Conservation (phyloP, 2,888 invertebrate species). For the Petrolisthes cinctipes region DNA sequence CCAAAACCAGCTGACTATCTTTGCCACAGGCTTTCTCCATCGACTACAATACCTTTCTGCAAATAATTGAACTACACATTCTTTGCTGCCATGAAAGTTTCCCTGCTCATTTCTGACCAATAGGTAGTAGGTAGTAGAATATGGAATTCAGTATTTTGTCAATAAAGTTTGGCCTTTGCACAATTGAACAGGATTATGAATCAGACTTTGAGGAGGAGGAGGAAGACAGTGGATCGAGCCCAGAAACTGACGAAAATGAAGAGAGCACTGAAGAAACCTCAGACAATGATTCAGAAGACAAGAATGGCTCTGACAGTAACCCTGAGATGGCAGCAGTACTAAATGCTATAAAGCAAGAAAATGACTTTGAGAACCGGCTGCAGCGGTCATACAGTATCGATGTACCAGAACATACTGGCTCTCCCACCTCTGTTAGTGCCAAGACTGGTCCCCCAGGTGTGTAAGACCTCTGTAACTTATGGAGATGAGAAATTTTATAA, state of each 20-base stretch:
- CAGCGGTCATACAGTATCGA: constrained; percentile 31
- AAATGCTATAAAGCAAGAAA: constrained; percentile 71
- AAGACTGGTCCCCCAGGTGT: too few relatives aligned
- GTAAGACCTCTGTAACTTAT: too few relatives aligned
- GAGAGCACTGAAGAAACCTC: constrained; percentile 33
- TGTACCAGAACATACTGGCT: constrained; percentile 14
- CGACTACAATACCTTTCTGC: too few relatives aligned
- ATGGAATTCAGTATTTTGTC: neutral
- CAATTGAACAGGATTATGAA: constrained; percentile 71
- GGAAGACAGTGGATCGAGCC: constrained; percentile 39
- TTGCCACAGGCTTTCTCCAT: too few relatives aligned
- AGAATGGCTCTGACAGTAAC: constrained; percentile 67
- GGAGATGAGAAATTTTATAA: too few relatives aligned
- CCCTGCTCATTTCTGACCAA: too few relatives aligned
- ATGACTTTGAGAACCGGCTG: constrained; percentile 67
- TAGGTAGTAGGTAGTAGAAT: too few relatives aligned
- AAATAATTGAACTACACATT: too few relatives aligned
- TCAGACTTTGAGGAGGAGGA: constrained; percentile 73
- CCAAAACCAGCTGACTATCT: too few relatives aligned
- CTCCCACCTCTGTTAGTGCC: too few relatives aligned
- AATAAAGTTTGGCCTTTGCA: neutral
- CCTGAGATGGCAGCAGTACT: constrained; percentile 71
- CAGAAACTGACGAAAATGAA: constrained; percentile 66
- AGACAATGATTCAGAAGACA: constrained; percentile 44
- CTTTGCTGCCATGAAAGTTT: too few relatives aligned